These are phyloP conservation scores for Beroe ovata DNA, from an alignment of 37 sponge, comb jelly and placozoan species.

Conservation along the genomic window DNA sequence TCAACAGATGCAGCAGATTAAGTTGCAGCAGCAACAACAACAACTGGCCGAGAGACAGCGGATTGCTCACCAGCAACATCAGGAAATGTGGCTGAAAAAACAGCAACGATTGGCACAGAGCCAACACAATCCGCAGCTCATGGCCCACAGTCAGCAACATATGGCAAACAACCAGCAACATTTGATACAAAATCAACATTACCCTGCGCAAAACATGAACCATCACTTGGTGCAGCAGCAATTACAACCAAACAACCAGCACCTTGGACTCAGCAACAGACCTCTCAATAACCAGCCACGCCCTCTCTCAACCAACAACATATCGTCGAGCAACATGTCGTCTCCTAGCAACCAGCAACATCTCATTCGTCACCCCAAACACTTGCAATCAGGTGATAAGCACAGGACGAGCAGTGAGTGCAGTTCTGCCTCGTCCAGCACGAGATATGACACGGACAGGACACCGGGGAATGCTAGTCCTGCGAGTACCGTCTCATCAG, in stretches of 20 bases:
- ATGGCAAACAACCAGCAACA: too few relatives aligned
- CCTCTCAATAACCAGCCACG: too few relatives aligned
- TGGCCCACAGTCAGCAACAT: not conserved
- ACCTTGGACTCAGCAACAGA: too few relatives aligned
- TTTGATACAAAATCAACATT: too few relatives aligned
- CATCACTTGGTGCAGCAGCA: too few relatives aligned
- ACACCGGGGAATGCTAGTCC: conserved; percentile 17
- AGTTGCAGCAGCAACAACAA: conserved; percentile 2
- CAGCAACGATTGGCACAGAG: not conserved
- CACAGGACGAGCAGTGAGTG: conserved; percentile 12
- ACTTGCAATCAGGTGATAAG: not conserved
- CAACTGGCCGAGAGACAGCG: not conserved
- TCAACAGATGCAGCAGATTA: not conserved
- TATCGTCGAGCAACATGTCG: too few relatives aligned
- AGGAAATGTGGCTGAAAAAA: not conserved
- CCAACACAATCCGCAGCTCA: not conserved
- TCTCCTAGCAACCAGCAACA: conserved; percentile 3
- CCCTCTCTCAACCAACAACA: too few relatives aligned
- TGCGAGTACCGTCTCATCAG: not conserved
- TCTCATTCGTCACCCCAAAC: not conserved
- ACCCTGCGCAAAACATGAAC: too few relatives aligned
- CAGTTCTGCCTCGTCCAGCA: not conserved
- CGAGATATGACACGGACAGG: not conserved
- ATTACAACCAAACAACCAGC: too few relatives aligned
- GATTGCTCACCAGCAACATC: not conserved